Percentiles rank a stretch among this genome's conserved stretches.
Evolutionary conservation across 2,797 vertebrate genomes (phyloP).

Genomic region (Gephyroberyx darwinii): DNA sequence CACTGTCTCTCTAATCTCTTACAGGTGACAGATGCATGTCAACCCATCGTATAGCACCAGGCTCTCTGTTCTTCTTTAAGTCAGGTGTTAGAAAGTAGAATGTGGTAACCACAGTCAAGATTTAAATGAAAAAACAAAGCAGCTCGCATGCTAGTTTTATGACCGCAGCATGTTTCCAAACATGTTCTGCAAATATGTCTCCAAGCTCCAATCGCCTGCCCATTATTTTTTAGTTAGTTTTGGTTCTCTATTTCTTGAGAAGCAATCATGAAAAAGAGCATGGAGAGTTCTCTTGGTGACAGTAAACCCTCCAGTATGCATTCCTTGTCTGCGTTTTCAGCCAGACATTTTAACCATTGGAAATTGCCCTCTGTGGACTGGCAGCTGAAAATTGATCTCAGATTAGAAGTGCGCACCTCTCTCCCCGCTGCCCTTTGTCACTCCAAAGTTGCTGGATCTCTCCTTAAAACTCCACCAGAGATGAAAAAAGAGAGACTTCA

Average conservation of each 20-base stretch:
- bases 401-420: conserved; percentile 73
- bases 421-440: conserved; percentile 74
- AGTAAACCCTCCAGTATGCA: conserved; percentile 68
- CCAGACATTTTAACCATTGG: conserved; percentile 71
- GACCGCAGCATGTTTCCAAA: conserved; percentile 80
- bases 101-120: conserved; percentile 56
- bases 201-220: conserved; percentile 69
- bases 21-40: conserved; percentile 78
- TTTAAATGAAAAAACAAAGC: conserved; percentile 56
- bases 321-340: conserved; percentile 64
- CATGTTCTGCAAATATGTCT: conserved; percentile 83
- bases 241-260: conserved; percentile 62
- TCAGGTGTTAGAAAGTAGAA: conserved; percentile 63
- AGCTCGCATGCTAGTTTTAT: conserved; percentile 67
- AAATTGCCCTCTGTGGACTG: conserved; percentile 76
- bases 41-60: conserved; percentile 33
- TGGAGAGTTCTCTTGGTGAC: conserved; percentile 62
- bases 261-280: conserved; percentile 65
- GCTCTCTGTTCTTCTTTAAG: conserved; percentile 63
- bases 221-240: conserved; percentile 69
- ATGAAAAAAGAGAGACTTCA: conserved; percentile 77
- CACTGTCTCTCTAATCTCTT: conserved; percentile 79
- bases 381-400: conserved; percentile 75
- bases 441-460: conserved; percentile 76
- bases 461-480: conserved; percentile 76